Percentiles rank a stretch among this genome's conserved stretches.
Evolutionary conservation across 2,888 invertebrate species (phyloP).

Genomic region (Petrophora chlorosata): DNA sequence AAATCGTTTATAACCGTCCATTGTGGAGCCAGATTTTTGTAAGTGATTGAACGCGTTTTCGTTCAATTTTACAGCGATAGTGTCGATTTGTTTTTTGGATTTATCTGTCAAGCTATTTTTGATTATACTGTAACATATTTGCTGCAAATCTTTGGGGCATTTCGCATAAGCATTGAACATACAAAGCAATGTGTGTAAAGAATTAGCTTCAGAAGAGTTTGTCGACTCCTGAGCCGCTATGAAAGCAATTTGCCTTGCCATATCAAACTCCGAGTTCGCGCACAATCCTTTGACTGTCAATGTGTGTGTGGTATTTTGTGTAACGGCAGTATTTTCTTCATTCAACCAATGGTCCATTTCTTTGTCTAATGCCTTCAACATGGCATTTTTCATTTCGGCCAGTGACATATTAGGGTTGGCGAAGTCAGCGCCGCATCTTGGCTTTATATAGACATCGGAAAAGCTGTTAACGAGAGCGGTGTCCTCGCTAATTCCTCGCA

Average conservation of each 20-base stretch:
- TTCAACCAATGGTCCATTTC: slow-evolving; percentile 47
- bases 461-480: slow-evolving; percentile 84
- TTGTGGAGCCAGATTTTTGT: slow-evolving; percentile 24
- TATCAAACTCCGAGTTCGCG: slow-evolving; percentile 75
- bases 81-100: slow-evolving; percentile 24
- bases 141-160: slow-evolving; percentile 47
- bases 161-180: slow-evolving; percentile 60
- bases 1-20: slow-evolving; percentile 53
- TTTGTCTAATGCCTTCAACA: slow-evolving; percentile 60
- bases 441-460: slow-evolving; percentile 86
- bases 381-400: slow-evolving; percentile 76
- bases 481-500: slow-evolving; percentile 82
- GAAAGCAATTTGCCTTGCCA: slow-evolving; percentile 82
- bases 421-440: slow-evolving; percentile 74
- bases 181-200: slow-evolving; percentile 45
- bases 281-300: slow-evolving; percentile 74
- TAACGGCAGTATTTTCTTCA: slow-evolving; percentile 26
- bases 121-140: slow-evolving; percentile 46
- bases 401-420: slow-evolving; percentile 66
- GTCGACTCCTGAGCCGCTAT: slow-evolving; percentile 54
- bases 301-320: slow-evolving; percentile 53
- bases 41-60: slow-evolving; percentile 44
- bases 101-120: slow-evolving; percentile 37
- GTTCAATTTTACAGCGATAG: slow-evolving; percentile 44
- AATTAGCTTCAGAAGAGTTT: slow-evolving; percentile 24